A percentile compares a stretch with the other conserved stretches of the same genome.
These are phyloP conservation scores for Malachius bipustulatus DNA, from an alignment of 2,888 invertebrate species.

Conservation along the genomic window DNA sequence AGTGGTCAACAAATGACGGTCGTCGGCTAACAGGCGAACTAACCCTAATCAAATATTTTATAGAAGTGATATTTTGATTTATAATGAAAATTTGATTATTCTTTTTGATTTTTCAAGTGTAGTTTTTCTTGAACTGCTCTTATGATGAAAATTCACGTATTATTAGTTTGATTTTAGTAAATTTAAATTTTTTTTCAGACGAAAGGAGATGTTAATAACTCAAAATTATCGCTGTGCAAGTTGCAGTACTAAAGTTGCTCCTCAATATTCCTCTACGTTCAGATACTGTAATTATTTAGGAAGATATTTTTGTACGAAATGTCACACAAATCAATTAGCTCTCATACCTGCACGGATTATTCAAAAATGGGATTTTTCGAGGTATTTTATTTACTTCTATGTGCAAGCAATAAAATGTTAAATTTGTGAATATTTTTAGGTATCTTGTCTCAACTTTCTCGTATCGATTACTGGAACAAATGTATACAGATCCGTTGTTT, in stretches of 20 bases:
- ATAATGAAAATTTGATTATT: too few species aligned
- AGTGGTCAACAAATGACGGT: too few species aligned
- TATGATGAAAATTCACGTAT: constrained; percentile 5
- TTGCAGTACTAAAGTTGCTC: constrained; percentile 69
- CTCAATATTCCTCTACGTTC: constrained; percentile 58
- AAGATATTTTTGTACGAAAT: constrained; percentile 75
- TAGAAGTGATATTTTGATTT: too few species aligned
- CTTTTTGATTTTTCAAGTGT: too few species aligned
- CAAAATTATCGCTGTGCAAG: constrained; percentile 76
- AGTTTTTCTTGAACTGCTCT: not conserved
- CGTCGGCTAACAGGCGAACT: too few species aligned
- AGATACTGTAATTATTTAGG: constrained; percentile 76
- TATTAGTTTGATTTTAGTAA: too few species aligned
- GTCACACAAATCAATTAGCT: constrained; percentile 66
- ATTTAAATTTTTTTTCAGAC: constrained; percentile 43
- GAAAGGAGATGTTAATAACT: constrained; percentile 50
- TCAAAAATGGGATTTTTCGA: constrained; percentile 51
- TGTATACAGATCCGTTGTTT: constrained; percentile 67
- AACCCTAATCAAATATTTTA: too few species aligned
- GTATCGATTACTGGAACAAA: constrained; percentile 60
- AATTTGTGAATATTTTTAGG: constrained; percentile 36
- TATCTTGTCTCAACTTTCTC: constrained; percentile 77
- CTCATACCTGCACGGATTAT: constrained; percentile 58
- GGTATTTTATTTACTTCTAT: constrained; percentile 39
- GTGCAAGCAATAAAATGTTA: constrained; percentile 7